Evolutionary conservation across 1,140 invertebrate genomes (phyloP).

Genomic region (Ridgeia piscesae): DNA sequence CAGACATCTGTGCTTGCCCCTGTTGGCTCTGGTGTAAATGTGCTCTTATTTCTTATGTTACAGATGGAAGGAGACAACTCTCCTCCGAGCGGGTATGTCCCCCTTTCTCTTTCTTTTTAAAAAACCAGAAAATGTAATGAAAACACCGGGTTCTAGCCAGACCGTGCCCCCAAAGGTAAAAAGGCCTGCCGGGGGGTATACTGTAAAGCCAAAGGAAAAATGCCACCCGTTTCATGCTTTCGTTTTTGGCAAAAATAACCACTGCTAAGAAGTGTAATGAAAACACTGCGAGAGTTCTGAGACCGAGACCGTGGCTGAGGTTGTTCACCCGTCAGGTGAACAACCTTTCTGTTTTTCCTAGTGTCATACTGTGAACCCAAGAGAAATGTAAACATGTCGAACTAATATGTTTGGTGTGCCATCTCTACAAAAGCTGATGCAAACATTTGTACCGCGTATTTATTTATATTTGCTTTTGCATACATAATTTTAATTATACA

Average conservation of each 20-base stretch:
- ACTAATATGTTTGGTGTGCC: no score
- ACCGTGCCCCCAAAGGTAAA: no score
- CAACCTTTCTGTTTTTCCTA: neutral
- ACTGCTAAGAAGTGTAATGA: neutral
- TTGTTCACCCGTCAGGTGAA: neutral
- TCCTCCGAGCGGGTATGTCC: no score
- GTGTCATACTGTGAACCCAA: neutral
- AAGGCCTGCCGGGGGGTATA: neutral
- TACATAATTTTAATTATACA: no score
- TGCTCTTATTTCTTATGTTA: neutral
- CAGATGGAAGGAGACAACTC: neutral
- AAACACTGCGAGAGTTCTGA: neutral
- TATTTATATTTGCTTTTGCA: neutral
- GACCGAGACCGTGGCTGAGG: neutral
- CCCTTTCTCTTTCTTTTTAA: no score
- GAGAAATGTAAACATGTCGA: neutral
- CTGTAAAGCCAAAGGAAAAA: neutral
- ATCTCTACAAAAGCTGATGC: no score
- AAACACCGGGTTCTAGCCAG: no score
- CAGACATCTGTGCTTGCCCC: neutral
- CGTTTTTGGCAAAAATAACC: neutral
- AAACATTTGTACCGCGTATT: neutral
- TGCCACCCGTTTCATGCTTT: neutral
- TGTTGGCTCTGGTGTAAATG: neutral
- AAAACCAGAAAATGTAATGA: no score